These are phyloP conservation scores for Kradibia gibbosae DNA, from an alignment of 1,140 invertebrate genomes.

Conservation along the genomic window DNA sequence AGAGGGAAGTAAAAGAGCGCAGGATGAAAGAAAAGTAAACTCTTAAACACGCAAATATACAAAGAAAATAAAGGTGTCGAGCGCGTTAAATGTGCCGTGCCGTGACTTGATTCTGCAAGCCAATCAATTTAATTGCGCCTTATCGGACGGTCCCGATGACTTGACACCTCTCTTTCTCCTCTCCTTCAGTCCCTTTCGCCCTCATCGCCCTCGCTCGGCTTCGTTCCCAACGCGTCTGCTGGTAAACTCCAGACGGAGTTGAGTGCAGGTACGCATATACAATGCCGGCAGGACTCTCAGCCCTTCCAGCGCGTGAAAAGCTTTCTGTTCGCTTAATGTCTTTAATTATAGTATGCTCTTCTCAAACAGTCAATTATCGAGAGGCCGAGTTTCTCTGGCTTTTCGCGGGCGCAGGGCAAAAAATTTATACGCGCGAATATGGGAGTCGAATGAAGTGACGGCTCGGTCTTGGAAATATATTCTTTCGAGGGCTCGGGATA, in stretches of 20 bases:
- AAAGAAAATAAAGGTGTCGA: background rate
- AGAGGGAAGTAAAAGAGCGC: too few relatives aligned
- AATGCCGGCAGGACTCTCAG: background rate
- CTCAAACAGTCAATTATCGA: conserved; percentile 64
- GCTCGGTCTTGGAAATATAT: background rate
- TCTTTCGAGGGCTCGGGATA: background rate
- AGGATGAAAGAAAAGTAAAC: too few relatives aligned
- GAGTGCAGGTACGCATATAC: background rate
- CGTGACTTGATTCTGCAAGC: conserved; percentile 53
- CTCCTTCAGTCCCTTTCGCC: background rate
- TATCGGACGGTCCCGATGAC: conserved; percentile 50
- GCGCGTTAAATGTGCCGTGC: conserved; percentile 30
- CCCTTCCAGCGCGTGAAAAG: conserved; percentile 33
- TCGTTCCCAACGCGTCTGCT: background rate
- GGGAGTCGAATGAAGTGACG: conserved; percentile 37
- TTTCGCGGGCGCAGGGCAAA: conserved; percentile 22
- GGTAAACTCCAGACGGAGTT: background rate
- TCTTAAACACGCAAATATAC: background rate
- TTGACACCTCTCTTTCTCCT: conserved; percentile 26
- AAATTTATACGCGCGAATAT: conserved; percentile 28
- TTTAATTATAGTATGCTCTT: conserved; percentile 64
- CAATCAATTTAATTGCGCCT: conserved; percentile 67
- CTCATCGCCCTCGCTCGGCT: background rate
- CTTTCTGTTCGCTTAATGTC: conserved; percentile 60
- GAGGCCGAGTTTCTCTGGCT: conserved; percentile 53